These are phyloP conservation scores for Pterophyllum scalare DNA, from an alignment of 2,113 vertebrate genomes.

Conservation along the genomic window DNA sequence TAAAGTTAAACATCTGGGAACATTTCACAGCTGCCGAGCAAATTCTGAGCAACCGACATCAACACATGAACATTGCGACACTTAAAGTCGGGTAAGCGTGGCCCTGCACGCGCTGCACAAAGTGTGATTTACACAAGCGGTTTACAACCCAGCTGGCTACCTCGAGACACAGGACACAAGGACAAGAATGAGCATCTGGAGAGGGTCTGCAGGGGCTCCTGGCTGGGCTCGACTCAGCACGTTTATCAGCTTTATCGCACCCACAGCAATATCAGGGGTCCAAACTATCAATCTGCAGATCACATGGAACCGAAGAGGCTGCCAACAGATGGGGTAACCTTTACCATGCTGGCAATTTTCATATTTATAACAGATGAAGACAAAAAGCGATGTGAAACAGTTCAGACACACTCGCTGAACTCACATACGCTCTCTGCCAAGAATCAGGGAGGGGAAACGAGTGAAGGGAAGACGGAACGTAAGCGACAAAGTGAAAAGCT, in stretches of 20 bases:
- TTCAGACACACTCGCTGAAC: not conserved
- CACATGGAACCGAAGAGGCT: not conserved
- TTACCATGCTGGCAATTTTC: not conserved
- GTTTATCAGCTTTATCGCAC: not conserved
- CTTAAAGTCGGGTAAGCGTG: no score
- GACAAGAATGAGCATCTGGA: constrained; percentile 2
- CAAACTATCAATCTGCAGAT: not conserved
- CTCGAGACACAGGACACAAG: not conserved
- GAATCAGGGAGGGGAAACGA: not conserved
- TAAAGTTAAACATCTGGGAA: not conserved
- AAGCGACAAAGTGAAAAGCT: constrained; percentile 3
- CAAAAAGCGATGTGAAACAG: not conserved
- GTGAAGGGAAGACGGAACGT: not conserved
- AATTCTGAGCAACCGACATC: not conserved
- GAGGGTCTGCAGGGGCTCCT: not conserved
- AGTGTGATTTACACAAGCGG: no score
- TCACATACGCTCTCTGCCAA: not conserved
- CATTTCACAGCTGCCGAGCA: not conserved
- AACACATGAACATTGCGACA: not conserved
- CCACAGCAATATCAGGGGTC: not conserved
- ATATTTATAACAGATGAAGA: not conserved
- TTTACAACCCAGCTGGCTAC: not conserved
- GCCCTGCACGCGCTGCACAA: not conserved
- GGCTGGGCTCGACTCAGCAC: not conserved
- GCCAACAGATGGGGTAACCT: not conserved